Evolutionary conservation across 1,140 invertebrate species (phyloP).

Genomic region (Drosophila tsacasi): DNA sequence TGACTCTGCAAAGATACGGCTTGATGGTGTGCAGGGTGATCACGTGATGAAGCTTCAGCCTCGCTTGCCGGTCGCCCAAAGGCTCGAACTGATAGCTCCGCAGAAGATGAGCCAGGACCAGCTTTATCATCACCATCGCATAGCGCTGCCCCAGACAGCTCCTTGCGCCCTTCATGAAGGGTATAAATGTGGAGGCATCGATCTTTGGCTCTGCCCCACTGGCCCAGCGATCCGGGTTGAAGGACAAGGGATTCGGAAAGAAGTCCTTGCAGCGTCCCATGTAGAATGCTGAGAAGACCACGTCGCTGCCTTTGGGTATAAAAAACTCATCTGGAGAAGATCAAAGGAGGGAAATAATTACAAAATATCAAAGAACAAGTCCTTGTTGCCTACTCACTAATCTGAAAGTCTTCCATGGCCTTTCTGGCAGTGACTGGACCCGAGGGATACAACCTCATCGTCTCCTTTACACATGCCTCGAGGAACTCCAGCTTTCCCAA

Average conservation of each 20-base stretch:
- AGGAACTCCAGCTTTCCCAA: slow-evolving; percentile 87
- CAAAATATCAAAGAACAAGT: no score
- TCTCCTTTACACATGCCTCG: slow-evolving; percentile 88
- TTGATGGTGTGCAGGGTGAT: slow-evolving; percentile 61
- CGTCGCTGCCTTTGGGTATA: slow-evolving; percentile 67
- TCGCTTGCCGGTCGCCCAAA: slow-evolving; percentile 53
- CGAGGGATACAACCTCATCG: slow-evolving; percentile 92
- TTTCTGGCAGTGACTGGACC: slow-evolving; percentile 90
- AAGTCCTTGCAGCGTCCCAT: slow-evolving; percentile 75
- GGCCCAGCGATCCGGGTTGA: slow-evolving; percentile 91
- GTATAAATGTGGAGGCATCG: slow-evolving; percentile 87
- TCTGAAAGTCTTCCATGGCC: slow-evolving; percentile 60
- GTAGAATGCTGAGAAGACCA: slow-evolving; percentile 65
- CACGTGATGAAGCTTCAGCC: slow-evolving; percentile 45
- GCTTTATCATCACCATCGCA: slow-evolving; percentile 75
- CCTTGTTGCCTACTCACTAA: slow-evolving; percentile 44
- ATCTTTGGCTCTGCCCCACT: slow-evolving; percentile 77
- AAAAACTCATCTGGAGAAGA: slow-evolving; percentile 50
- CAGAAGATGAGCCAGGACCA: slow-evolving; percentile 63
- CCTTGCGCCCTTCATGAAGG: slow-evolving; percentile 89
- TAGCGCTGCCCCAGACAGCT: slow-evolving; percentile 88
- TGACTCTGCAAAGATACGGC: slow-evolving; percentile 54
- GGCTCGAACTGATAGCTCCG: slow-evolving; percentile 73
- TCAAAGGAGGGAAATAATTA: background rate
- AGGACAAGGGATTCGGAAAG: slow-evolving; percentile 90